phyloP scores from a whole-genome alignment of 2,797 vertebrate species.

The Darevskia nairensis region DNA sequence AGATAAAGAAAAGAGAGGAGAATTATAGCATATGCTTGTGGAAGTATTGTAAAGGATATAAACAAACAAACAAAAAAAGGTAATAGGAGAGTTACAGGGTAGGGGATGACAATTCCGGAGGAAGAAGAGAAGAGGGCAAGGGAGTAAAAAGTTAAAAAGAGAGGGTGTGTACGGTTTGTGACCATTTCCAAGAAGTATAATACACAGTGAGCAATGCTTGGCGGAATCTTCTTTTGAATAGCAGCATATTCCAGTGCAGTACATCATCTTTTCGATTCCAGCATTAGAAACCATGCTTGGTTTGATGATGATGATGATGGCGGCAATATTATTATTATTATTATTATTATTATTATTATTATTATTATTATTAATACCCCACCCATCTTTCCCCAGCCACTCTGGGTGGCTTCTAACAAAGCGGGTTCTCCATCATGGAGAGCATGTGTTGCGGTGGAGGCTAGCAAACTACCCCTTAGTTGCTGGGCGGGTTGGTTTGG shows the following conservation, averaged over 20 bases:
- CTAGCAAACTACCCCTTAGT: too few relatives aligned
- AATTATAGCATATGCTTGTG: slow-evolving; percentile 88
- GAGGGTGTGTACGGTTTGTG: slow-evolving; percentile 29
- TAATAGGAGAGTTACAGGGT: slow-evolving; percentile 66
- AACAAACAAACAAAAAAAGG: slow-evolving; percentile 74
- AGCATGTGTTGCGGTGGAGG: too few relatives aligned
- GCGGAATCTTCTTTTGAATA: slow-evolving; percentile 68
- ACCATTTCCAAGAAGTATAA: slow-evolving; percentile 56
- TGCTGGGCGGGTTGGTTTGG: too few relatives aligned
- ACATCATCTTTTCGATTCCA: slow-evolving; percentile 65
- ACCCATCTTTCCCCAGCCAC: background rate
- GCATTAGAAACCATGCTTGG: slow-evolving; percentile 58
- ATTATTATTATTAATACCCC: too few relatives aligned
- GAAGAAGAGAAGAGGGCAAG: slow-evolving; percentile 67
- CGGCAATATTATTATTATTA: too few relatives aligned
- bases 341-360: too few relatives aligned
- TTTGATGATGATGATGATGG: slow-evolving; percentile 3
- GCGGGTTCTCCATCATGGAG: too few relatives aligned
- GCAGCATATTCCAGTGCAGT: slow-evolving; percentile 58
- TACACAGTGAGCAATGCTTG: slow-evolving; percentile 59
- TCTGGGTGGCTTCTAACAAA: too few relatives aligned
- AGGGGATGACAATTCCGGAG: slow-evolving; percentile 39
- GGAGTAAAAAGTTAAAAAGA: slow-evolving; percentile 51
- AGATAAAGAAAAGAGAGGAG: slow-evolving; percentile 91
- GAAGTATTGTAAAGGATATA: slow-evolving; percentile 87